These are phyloP conservation scores for Solen grandis DNA, from an alignment of 1,140 invertebrate genomes.

Conservation along the genomic window DNA sequence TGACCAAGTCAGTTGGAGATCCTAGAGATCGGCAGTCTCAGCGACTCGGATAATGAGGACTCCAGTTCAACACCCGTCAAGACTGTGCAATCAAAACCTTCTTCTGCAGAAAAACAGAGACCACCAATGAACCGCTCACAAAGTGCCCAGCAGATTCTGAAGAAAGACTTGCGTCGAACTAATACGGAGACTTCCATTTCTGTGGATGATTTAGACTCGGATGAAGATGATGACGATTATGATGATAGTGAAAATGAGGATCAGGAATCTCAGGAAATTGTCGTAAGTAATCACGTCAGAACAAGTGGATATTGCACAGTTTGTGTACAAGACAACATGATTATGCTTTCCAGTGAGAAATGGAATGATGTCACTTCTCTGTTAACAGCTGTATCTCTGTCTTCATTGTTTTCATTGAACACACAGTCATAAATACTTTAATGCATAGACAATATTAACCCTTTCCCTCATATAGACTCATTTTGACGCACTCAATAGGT, in stretches of 20 bases:
- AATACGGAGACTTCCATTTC: slow-evolving; percentile 34
- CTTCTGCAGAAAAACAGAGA: slow-evolving; percentile 18
- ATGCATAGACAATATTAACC: too few relatives aligned
- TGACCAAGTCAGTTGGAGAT: slow-evolving; percentile 48
- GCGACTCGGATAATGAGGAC: slow-evolving; percentile 58
- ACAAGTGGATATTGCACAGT: too few relatives aligned
- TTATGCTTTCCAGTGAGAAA: too few relatives aligned
- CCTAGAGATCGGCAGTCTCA: slow-evolving; percentile 53
- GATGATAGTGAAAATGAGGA: slow-evolving; percentile 54
- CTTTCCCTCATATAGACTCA: too few relatives aligned
- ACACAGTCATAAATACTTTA: too few relatives aligned
- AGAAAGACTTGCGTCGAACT: slow-evolving; percentile 27
- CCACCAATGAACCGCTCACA: slow-evolving; percentile 32
- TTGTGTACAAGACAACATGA: too few relatives aligned
- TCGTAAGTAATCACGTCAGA: too few relatives aligned
- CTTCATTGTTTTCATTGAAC: too few relatives aligned
- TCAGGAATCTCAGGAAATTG: slow-evolving; percentile 37
- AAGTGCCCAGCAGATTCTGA: slow-evolving; percentile 42
- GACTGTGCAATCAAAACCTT: background rate
- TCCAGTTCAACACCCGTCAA: background rate
- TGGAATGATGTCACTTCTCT: too few relatives aligned
- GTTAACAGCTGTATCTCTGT: too few relatives aligned
- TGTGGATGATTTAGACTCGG: slow-evolving; percentile 52
- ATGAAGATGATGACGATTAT: slow-evolving; percentile 58
- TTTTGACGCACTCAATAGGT: too few relatives aligned